Evolutionary conservation across 2,888 invertebrate genomes (phyloP).

Genomic region (Hetaerina titia): DNA sequence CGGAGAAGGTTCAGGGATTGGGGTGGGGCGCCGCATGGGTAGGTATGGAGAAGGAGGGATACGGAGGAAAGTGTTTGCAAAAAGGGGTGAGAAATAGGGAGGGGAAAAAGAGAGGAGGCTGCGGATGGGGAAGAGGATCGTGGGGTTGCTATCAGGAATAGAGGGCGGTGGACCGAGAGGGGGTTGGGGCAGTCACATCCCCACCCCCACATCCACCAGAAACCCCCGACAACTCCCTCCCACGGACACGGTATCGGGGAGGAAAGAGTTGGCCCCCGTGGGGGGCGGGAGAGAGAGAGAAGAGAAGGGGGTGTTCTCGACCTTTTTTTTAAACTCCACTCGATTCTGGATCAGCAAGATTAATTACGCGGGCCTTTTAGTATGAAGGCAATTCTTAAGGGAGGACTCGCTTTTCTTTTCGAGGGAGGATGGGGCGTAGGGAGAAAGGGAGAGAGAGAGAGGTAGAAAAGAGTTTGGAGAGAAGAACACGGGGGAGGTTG

Average conservation of each 20-base stretch:
- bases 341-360: conserved; percentile 43
- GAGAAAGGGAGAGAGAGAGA: too few relatives aligned
- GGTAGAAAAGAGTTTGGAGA: not conserved
- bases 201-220: not conserved
- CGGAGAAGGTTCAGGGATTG: not conserved
- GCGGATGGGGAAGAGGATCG: not conserved
- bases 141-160: not conserved
- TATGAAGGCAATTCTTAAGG: conserved; percentile 12
- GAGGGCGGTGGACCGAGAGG: not conserved
- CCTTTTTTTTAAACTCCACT: not conserved
- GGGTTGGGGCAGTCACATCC: not conserved
- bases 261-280: not conserved
- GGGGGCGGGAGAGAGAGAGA: not conserved
- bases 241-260: not conserved
- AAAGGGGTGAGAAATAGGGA: not conserved
- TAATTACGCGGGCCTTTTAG: conserved; percentile 45
- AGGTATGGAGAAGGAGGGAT: not conserved
- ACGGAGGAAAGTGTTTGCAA: not conserved
- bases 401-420: not conserved
- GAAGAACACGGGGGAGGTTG: not conserved
- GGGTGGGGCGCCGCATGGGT: not conserved
- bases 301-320: not conserved
- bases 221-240: not conserved
- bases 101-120: not conserved
- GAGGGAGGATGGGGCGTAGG: not conserved